These are phyloP conservation scores for Poecilus cupreus DNA, from an alignment of 2,888 invertebrate genomes.

Conservation along the genomic window DNA sequence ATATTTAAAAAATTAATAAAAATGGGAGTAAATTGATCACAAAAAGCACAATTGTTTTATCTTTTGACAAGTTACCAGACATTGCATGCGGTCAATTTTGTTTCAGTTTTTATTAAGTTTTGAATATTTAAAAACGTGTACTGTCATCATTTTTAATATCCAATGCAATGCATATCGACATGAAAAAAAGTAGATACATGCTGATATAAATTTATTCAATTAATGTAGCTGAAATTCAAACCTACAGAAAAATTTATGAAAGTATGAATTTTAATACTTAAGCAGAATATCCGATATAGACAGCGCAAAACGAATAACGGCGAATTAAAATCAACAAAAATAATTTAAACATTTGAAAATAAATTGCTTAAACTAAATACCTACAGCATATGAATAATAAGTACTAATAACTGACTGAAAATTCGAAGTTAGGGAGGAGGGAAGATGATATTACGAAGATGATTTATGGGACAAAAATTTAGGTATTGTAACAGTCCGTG, in stretches of 20 bases:
- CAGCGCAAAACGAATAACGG: too few species aligned
- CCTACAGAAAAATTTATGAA: slow-evolving; percentile 14
- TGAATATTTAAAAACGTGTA: slow-evolving; percentile 37
- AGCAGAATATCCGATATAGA: neutral
- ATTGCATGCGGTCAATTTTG: slow-evolving; percentile 39
- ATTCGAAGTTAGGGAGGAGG: too few species aligned
- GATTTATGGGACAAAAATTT: too few species aligned
- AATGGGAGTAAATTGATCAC: slow-evolving; percentile 36
- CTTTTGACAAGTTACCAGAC: slow-evolving; percentile 50
- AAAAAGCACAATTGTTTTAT: slow-evolving; percentile 44
- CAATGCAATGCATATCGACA: slow-evolving; percentile 8
- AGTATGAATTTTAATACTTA: neutral
- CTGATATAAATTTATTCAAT: slow-evolving; percentile 22
- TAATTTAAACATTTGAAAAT: too few species aligned
- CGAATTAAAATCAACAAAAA: too few species aligned
- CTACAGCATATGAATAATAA: too few species aligned
- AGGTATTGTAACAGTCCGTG: too few species aligned
- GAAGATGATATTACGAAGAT: too few species aligned
- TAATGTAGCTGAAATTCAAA: slow-evolving; percentile 13
- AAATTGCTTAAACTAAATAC: too few species aligned
- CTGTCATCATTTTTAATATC: slow-evolving; percentile 45
- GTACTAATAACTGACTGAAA: too few species aligned
- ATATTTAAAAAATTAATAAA: slow-evolving; percentile 48
- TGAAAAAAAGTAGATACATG: slow-evolving; percentile 24
- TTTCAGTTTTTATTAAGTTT: slow-evolving; percentile 45